Evolutionary conservation across 2,797 vertebrate species (phyloP).

Genomic region (Sebastes aleutianus): DNA sequence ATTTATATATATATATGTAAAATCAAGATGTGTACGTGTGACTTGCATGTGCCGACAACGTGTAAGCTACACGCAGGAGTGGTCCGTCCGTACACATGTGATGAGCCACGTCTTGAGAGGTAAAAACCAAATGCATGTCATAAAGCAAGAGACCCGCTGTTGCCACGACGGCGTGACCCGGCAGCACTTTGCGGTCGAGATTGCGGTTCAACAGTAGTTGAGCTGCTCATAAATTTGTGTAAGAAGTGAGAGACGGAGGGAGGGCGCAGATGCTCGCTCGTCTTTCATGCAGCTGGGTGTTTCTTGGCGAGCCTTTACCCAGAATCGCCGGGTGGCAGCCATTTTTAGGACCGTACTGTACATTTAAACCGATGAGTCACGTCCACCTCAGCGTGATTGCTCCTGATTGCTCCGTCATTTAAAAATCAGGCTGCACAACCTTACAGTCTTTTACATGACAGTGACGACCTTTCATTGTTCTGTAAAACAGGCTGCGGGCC

Average conservation of each 20-base stretch:
- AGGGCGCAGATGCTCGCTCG: constrained; percentile 32
- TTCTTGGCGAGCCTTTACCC: constrained; percentile 47
- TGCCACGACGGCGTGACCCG: constrained; percentile 30
- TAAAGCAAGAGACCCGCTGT: constrained; percentile 47
- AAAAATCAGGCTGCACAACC: constrained; percentile 58
- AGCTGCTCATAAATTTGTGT: constrained; percentile 61
- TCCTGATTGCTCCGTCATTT: constrained; percentile 68
- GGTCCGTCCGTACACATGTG: constrained; percentile 7
- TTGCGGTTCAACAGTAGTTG: constrained; percentile 58
- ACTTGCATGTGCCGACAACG: background rate
- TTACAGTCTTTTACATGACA: constrained; percentile 39
- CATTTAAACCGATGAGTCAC: constrained; percentile 76
- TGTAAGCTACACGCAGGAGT: background rate
- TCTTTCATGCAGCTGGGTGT: constrained; percentile 65
- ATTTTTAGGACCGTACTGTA: constrained; percentile 68
- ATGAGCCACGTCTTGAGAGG: constrained; percentile 41
- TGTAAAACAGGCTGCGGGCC: constrained; percentile 50
- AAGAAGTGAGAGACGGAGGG: constrained; percentile 52
- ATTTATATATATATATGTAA: constrained; percentile 5
- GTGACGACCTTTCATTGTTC: constrained; percentile 60
- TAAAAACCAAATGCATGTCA: constrained; percentile 39
- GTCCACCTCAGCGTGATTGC: constrained; percentile 61
- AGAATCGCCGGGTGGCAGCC: constrained; percentile 52
- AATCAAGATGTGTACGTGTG: constrained; percentile 32
- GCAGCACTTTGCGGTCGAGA: constrained; percentile 48